These are phyloP conservation scores for Graphium colonna DNA, from an alignment of 2,888 invertebrate genomes.

Conservation along the genomic window DNA sequence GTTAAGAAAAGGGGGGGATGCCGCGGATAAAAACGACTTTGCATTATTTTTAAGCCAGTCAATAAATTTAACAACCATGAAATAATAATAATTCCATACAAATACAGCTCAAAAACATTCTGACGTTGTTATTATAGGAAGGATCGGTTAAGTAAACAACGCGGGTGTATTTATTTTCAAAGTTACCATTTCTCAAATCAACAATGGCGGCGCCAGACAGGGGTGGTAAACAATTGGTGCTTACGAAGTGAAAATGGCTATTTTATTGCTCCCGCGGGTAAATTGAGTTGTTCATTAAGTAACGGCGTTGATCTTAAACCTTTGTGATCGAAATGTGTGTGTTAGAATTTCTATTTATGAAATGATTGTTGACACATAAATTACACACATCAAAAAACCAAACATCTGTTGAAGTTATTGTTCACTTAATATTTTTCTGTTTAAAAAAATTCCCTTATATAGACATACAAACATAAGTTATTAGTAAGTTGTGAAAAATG, in stretches of 20 bases:
- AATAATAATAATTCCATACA: too few relatives aligned
- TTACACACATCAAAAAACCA: too few relatives aligned
- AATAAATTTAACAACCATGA: too few relatives aligned
- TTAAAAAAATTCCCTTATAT: too few relatives aligned
- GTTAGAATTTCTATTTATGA: constrained; percentile 4
- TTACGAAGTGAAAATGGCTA: background rate
- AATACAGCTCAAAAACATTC: background rate
- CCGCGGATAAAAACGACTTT: too few relatives aligned
- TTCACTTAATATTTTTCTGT: too few relatives aligned
- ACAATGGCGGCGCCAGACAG: constrained; percentile 16
- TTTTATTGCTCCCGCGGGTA: constrained; percentile 15
- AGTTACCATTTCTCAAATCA: constrained; percentile 26
- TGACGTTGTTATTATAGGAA: constrained; percentile 28
- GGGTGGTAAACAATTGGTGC: constrained; percentile 13
- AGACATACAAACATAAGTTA: too few relatives aligned
- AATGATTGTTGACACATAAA: too few relatives aligned
- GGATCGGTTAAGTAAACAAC: constrained; percentile 32
- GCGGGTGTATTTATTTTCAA: constrained; percentile 23
- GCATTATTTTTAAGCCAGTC: too few relatives aligned
- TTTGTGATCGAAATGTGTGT: constrained; percentile 1
- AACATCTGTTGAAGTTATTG: too few relatives aligned
- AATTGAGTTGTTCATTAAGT: constrained; percentile 16
- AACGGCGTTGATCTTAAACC: constrained; percentile 1
- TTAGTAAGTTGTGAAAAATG: too few relatives aligned
- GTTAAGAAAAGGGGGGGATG: too few relatives aligned